Evolutionary conservation across 1,140 invertebrate species (phyloP), one percentile per base, ranked within the genome.

Genomic region (Phthorimaea operculella): DNA sequence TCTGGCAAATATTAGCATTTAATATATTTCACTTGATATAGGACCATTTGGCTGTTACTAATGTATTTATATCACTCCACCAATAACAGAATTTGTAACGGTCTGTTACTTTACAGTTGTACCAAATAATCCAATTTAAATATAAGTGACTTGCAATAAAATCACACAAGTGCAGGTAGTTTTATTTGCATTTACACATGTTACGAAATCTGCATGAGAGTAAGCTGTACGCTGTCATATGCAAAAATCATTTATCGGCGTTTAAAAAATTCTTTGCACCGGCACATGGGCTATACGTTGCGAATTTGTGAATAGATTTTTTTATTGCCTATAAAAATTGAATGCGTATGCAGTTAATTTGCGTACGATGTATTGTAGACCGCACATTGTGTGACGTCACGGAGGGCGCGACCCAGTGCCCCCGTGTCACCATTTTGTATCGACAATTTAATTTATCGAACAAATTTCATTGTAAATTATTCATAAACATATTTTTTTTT

Each of bases 161-260:
- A 76, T 68, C 57, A 55, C 60, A 62, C 44, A 73, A 59, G 57
- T 9, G 8, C 36, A 39, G 45, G 45, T 18, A 18, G 17, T 16
- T 16, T 66, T 76, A 78, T 76, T 73, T 80, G 77, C 68, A 61
- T 79, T 68, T 62, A 70, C 72, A 79, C 73, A 79, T 79, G 75
- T 82, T 66, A 64, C 60, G 4, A 64, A 72, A 76, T 76, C 60
- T 68, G 60, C 72, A 76, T 73, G 54, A 58, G 54, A 59, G 66
- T 72, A 56, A 57, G 54, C 62, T 47, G 59, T 66, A 62, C 64
- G 68, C 52, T 51, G 68, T 64, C 81, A 84, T 82, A 84, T 84
- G 81, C 76, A 82, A 81, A 84, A 84, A 84, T 84, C 73, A 76
- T 81, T 82, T 79, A 79, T 72, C 61, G 63, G 63, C 65, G 73